Base-by-base conservation (phyloP, 2,113 vertebrate genomes). In the Pontoporia blainvillei region DNA sequence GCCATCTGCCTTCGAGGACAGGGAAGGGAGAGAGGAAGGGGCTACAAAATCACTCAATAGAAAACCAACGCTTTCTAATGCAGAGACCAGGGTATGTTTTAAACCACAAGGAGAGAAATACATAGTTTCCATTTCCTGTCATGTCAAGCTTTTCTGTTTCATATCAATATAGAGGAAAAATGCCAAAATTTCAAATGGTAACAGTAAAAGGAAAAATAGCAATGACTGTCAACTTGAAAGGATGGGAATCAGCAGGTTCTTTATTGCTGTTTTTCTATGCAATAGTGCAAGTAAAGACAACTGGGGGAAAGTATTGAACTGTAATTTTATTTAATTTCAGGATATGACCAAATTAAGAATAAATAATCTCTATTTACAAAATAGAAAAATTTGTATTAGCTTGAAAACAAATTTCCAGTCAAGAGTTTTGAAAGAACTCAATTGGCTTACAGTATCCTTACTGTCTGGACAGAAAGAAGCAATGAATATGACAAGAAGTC, bases 141-240 rank as follows among this genome's bases (percentile, higher is more conserved):
- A 97, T 27, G 86, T 86, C 66, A 89, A 86, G 67, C 67, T 96
- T 93, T 94, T 94, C 91, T 96, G 79, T 93, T 97, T 95, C 57
- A 96, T 79, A 94, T 94, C 96, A 96, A 54, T 89, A 94, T 46
- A 41, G 72, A 94, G 34, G 31, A 12, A 34, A 67, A 88, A 94
- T 91, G 94, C 36, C 93, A 91, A 96, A 81, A 66, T 66, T 97
- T 88, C 73, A 95, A 96, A 79, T 54, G 44, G 82, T 86, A 92
- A 85, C 57, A 91, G 75, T 81, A 90, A 89, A 95, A 83, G 52
- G 61, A 73, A 84, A 95, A 90, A 93, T 2, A 83, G 44, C 76
- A 93, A 49, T 83, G 62, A 79, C 88, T 97, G 61, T 95, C 92
- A 89, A 23, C 76, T 57, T 39, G 36, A 78, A 49, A 3, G 39